These are phyloP conservation scores for Dicaeum eximium DNA, from an alignment of 2,113 vertebrate genomes.

Conservation along the genomic window DNA sequence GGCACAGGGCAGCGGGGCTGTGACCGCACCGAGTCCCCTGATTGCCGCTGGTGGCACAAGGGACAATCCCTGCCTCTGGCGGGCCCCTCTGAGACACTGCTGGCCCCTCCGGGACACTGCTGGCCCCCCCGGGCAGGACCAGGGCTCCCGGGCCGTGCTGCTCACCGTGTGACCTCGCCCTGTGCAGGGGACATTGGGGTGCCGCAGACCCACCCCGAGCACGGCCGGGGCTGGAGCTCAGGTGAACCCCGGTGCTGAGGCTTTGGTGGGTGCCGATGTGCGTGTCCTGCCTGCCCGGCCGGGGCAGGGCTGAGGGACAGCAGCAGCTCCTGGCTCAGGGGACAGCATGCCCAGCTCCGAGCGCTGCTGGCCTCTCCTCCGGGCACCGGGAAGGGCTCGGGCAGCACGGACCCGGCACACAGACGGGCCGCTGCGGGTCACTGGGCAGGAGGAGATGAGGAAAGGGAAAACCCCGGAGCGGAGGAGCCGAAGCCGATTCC, in stretches of 20 bases:
- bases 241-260: not conserved
- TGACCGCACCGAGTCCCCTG: accelerated
- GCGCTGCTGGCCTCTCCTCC: not conserved
- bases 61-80: not conserved
- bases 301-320: accelerated
- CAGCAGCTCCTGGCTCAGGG: not conserved
- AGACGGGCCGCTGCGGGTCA: accelerated
- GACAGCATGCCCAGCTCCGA: accelerated
- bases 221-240: accelerated
- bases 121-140: not conserved
- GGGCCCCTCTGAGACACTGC: not conserved
- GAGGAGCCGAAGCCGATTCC: accelerated
- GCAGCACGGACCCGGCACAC: accelerated
- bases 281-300: accelerated
- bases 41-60: not conserved
- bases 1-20: not conserved
- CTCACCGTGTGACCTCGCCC: too few relatives aligned
- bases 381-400: not conserved
- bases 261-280: not conserved
- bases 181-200: accelerated
- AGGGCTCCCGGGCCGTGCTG: accelerated
- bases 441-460: not conserved
- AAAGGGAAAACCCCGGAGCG: not conserved
- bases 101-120: too few relatives aligned
- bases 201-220: not conserved